Evolutionary conservation across 2,888 invertebrate species (phyloP), one percentile per base, ranked within the genome.

Genomic region (Ethmia dodecea): DNA sequence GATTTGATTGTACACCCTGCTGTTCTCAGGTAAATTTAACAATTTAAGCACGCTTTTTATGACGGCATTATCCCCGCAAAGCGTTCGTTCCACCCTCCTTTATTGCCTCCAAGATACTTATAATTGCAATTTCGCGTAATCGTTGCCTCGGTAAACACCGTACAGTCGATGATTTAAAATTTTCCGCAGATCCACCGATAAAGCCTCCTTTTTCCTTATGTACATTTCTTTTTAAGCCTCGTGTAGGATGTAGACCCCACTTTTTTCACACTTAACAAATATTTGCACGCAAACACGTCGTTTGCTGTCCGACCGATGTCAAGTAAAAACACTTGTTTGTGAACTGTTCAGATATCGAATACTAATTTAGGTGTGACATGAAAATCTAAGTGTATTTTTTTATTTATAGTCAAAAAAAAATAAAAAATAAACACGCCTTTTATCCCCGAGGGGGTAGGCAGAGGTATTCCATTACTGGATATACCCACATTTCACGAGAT

Each of bases 1-100:
- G 69, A 72, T 77, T 76, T 80, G 70, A 75, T 76, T 74, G 73
- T 70, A 61, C 68, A 61, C 67, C 75, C 74, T 61, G 72, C 72
- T 77, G 70, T 74, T 73, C 60, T 45, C 69, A 73, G 79, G 75
- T 76, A 71, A 70, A 75, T 73, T 70, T 71, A 69, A 76, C 71
- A 75, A 72, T 74, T 77, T 79, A 66, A 72, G 62, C 64, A 64
- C 65, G 64, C 59, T 66, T 72, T 78, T 79, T 74, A 77, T 65
- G 69, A 57, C 42, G 58, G 60, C 56, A 71, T 74, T 74, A 75
- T 75, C 68, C 66, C 55, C 56, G 48, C 59, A 57, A 66, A 71
- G 55, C 63, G 63, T 64, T 67, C 55, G 42, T 59, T 59, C 47
- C 49, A 42, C 47, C 46, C 53, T 35, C 45, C 49, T 58, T 64